phyloP scores from a whole-genome alignment of 1,140 invertebrate species.

The Episyrphus balteatus region DNA sequence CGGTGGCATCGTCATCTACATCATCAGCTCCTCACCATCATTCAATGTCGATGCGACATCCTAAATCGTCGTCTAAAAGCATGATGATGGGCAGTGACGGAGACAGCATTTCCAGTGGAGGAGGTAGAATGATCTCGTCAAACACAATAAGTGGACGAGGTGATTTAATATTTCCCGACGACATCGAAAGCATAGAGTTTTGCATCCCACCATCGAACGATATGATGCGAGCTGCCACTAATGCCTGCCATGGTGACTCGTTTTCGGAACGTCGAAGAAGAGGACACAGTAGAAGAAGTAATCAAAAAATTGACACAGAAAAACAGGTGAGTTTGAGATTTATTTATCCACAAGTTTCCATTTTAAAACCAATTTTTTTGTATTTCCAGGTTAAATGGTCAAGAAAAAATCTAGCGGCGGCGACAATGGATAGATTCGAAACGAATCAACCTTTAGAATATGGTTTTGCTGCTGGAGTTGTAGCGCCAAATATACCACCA shows the following conservation, averaged over 20 bases:
- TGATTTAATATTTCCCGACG: conserved; percentile 30
- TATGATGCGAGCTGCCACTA: conserved; percentile 16
- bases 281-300: conserved; percentile 28
- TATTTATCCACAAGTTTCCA: neutral
- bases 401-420: conserved; percentile 46
- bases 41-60: conserved; percentile 17
- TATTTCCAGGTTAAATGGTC: conserved; percentile 33
- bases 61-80: conserved; percentile 6
- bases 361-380: neutral
- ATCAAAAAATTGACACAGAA: conserved; percentile 33
- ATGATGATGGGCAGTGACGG: neutral
- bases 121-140: conserved; percentile 7
- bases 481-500: conserved; percentile 22
- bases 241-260: conserved; percentile 16
- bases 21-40: conserved; percentile 1
- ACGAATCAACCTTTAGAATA: conserved; percentile 34
- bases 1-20: conserved; percentile 3
- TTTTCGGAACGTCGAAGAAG: conserved; percentile 28
- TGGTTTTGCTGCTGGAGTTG: conserved; percentile 29
- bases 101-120: neutral
- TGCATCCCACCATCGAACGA: conserved; percentile 21
- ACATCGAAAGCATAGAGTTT: conserved; percentile 33
- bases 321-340: conserved; percentile 24
- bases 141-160: conserved; percentile 10
- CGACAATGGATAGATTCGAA: conserved; percentile 49